Conservation (phyloP, 2,113 vertebrate genomes). For the Damaliscus lunatus region DNA sequence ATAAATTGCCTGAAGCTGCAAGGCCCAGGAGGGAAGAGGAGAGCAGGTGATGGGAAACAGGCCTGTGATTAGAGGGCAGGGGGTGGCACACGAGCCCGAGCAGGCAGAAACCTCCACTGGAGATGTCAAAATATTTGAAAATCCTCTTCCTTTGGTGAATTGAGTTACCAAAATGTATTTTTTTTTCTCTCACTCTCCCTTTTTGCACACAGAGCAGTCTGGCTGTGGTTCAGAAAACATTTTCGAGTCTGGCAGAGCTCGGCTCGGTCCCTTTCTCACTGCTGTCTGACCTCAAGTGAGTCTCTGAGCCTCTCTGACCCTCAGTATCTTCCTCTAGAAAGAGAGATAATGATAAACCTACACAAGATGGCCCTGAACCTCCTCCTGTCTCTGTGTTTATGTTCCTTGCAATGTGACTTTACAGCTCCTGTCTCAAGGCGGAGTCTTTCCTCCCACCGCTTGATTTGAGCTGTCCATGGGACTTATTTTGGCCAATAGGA, state of each 20-base stretch:
- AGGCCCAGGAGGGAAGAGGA: constrained; percentile 62
- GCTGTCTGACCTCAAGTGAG: neutral
- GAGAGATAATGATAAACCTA: neutral
- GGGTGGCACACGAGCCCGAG: constrained; percentile 18
- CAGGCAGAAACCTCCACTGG: neutral
- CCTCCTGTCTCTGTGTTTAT: neutral
- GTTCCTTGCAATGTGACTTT: neutral
- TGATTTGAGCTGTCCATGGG: neutral
- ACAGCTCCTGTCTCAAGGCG: neutral
- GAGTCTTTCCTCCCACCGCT: no score
- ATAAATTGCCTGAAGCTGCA: constrained; percentile 74
- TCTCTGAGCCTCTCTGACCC: neutral
- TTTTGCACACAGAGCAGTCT: neutral
- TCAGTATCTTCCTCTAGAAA: neutral
- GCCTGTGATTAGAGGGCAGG: constrained; percentile 57
- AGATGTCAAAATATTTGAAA: constrained; percentile 49
- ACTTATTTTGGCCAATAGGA: neutral
- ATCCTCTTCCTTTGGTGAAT: constrained; percentile 40
- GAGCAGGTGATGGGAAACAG: constrained; percentile 62
- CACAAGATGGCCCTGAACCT: neutral
- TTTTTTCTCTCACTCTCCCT: neutral
- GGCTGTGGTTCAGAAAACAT: neutral
- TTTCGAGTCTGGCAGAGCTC: neutral
- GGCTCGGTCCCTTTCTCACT: neutral
- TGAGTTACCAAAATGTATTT: neutral